Percentiles rank a stretch among this genome's conserved stretches.
Evolutionary conservation across 1,140 invertebrate genomes (phyloP).

Genomic region (Apis florea): DNA sequence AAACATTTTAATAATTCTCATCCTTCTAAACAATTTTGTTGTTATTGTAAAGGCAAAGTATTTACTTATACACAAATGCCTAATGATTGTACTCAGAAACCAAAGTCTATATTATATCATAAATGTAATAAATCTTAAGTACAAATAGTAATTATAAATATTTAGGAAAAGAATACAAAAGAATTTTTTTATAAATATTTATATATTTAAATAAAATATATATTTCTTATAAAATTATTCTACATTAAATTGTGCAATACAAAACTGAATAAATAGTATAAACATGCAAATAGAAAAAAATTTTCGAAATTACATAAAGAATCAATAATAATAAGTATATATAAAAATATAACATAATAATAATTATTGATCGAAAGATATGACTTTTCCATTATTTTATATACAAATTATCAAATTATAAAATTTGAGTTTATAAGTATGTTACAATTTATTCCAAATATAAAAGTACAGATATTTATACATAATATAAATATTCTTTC

Average conservation of each 20-base stretch:
- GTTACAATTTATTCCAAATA: slow-evolving; percentile 55
- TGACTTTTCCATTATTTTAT: slow-evolving; percentile 3
- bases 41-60: slow-evolving; percentile 74
- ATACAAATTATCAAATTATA: slow-evolving; percentile 39
- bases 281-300: neutral
- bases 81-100: slow-evolving; percentile 30
- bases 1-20: slow-evolving; percentile 74
- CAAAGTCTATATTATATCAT: slow-evolving; percentile 66
- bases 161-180: neutral
- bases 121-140: slow-evolving; percentile 57
- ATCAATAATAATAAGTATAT: neutral
- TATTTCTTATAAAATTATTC: slow-evolving; percentile 15
- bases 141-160: neutral
- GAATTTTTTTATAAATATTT: neutral
- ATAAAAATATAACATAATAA: neutral
- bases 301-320: slow-evolving; percentile 7
- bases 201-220: slow-evolving; percentile 12
- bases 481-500: slow-evolving; percentile 28
- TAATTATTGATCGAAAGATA: slow-evolving; percentile 15
- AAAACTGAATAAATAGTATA: neutral
- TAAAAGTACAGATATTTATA: slow-evolving; percentile 59
- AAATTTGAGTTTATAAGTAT: slow-evolving; percentile 40
- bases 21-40: slow-evolving; percentile 60
- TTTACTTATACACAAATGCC: slow-evolving; percentile 68
- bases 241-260: neutral